Evolutionary conservation across 92 coral and sea anemone species (phyloP), one percentile per base, ranked within the genome.

Genomic region (Scolanthus callimorphus): DNA sequence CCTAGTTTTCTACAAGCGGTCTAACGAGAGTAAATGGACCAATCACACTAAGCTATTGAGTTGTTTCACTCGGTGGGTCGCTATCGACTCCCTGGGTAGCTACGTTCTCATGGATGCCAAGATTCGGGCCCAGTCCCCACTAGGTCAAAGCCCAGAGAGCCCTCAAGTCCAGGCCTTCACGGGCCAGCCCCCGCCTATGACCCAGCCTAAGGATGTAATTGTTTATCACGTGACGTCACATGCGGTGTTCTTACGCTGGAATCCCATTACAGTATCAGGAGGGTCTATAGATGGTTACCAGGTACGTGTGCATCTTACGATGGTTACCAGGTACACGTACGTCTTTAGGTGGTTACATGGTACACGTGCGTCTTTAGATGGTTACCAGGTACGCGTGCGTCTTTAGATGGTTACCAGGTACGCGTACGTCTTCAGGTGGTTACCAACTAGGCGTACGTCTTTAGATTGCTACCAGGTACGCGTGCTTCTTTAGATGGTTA

Each of bases 101-200:
- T 57, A 81, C 57, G 48, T 25, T 17, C 69, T 39, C 2, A 55
- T 62, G 0, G 68, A 75, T 55, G 26, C 75, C 37, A 39, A 37
- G n/a, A 62, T 81, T 8, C 73, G 31, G 51, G 55, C 75, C 0
- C 34, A 38, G 17, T 67, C 63, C 61, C n/a, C 1, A 11, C 11
- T 10, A 10, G 88, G 88, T 8, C 4, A 20, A 21, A 83, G 88
- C 8, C 88, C 83, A 24, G 31, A 22, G 11, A 81, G 88, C 25
- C 45, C 88, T 21, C 1, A 22, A 1, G 55, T 81, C 26, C 26
- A 58, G 15, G 49, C 58, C 15, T 72, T 51, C 25, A 60, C 82
- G 8, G 88, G 83, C 2, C 88, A 81, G 47, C 31, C 23, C 2
- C 10, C 47, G 15, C 88, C 83, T 1, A 13, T 0, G 2, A 13